Evolutionary conservation across 2,888 invertebrate genomes (phyloP).

Genomic region (Callyntrura sp.): DNA sequence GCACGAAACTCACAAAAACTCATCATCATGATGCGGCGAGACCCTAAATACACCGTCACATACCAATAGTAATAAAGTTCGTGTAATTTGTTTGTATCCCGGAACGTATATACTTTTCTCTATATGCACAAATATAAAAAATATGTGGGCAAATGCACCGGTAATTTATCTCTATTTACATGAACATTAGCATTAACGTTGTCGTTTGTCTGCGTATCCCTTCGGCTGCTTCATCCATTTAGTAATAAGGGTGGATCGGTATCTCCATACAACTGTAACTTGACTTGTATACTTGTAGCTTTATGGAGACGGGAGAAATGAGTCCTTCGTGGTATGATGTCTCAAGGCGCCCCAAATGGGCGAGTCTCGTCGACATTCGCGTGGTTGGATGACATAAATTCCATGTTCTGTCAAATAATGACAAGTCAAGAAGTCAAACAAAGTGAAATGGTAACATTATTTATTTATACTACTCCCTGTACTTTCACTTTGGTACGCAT

Average conservation of each 20-base stretch:
- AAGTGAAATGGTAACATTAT: background rate
- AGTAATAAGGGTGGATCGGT: too few relatives aligned
- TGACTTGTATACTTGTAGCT: too few relatives aligned
- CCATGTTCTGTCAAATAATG: background rate
- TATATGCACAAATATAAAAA: background rate
- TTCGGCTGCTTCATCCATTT: background rate
- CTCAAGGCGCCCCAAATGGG: background rate
- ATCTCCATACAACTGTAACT: too few relatives aligned
- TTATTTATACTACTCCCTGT: too few relatives aligned
- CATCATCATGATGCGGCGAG: background rate
- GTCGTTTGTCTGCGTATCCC: constrained; percentile 30
- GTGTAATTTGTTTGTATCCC: constrained; percentile 1
- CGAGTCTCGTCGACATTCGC: background rate
- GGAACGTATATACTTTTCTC: constrained; percentile 25
- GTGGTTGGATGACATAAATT: constrained; percentile 9
- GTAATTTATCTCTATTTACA: constrained; percentile 47
- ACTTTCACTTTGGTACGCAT: background rate
- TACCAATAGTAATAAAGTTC: constrained; percentile 2
- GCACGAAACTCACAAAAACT: constrained; percentile 3
- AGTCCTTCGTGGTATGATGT: background rate
- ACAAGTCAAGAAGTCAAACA: constrained; percentile 12
- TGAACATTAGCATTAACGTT: constrained; percentile 17
- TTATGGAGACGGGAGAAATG: background rate
- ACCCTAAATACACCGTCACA: too few relatives aligned
- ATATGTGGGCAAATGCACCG: background rate